phyloP scores from a whole-genome alignment of 2,113 vertebrate genomes.

The Paracanthobrama guichenoti region DNA sequence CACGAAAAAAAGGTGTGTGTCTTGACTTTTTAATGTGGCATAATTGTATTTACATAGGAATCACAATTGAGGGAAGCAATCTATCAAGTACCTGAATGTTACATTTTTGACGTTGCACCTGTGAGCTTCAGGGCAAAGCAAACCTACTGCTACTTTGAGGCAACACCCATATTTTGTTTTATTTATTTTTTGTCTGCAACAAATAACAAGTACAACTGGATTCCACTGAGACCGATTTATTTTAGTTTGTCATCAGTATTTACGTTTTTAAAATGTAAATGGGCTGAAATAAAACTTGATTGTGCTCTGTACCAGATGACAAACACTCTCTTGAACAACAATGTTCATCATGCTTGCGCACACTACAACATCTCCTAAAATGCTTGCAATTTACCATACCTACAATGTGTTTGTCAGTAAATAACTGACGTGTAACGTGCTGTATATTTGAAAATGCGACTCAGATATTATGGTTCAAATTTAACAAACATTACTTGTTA shows the following conservation, averaged over 20 bases:
- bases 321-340: background rate
- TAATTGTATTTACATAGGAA: constrained; percentile 27
- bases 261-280: background rate
- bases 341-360: background rate
- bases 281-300: background rate
- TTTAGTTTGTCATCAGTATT: background rate
- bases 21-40: background rate
- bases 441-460: no score
- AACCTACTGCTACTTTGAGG: background rate
- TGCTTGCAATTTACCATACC: background rate
- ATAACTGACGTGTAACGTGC: background rate
- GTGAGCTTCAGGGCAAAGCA: constrained; percentile 26
- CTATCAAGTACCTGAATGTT: background rate
- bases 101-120: constrained; percentile 1
- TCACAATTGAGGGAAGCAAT: constrained; percentile 7
- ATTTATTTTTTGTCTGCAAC: background rate
- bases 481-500: no score
- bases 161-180: background rate
- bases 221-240: background rate
- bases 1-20: background rate
- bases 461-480: no score
- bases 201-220: constrained; percentile 18
- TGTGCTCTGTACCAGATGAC: no score
- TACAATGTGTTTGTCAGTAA: background rate
- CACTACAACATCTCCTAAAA: background rate